Conservation (phyloP, 2,113 vertebrate species). For the Sigmodon hispidus region DNA sequence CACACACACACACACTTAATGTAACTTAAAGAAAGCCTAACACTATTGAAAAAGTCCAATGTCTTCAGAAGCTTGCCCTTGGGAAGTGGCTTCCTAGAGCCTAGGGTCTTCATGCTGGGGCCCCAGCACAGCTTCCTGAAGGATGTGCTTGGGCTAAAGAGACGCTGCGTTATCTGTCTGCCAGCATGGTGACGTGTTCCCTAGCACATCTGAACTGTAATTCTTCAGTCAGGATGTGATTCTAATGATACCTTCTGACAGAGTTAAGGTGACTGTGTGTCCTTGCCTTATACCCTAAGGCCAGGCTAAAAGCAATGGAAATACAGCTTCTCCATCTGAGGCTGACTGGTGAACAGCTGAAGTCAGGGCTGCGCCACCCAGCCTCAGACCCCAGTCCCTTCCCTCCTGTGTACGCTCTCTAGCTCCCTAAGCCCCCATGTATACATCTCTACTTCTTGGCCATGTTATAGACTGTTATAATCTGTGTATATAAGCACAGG, state of each 20-base stretch:
- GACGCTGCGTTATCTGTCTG: neutral
- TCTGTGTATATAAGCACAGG: neutral
- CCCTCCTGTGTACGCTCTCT: neutral
- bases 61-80: neutral
- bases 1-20: neutral
- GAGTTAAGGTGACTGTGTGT: neutral
- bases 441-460: constrained; percentile 51
- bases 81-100: neutral
- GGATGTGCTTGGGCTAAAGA: neutral
- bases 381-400: neutral
- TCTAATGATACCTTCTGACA: neutral
- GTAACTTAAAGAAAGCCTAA: neutral
- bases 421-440: neutral
- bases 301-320: neutral
- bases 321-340: neutral
- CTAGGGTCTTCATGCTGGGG: neutral
- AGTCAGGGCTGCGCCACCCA: neutral
- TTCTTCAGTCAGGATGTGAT: constrained; percentile 1
- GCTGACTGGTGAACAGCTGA: neutral
- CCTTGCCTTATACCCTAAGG: neutral
- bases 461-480: neutral
- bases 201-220: neutral
- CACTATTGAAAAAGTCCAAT: neutral
- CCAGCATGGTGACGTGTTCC: neutral
- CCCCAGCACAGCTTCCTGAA: neutral